Percentiles rank a stretch among this genome's conserved stretches.
phyloP scores from a whole-genome alignment of 2,888 invertebrate genomes.

The Amphiduros pacificus region DNA sequence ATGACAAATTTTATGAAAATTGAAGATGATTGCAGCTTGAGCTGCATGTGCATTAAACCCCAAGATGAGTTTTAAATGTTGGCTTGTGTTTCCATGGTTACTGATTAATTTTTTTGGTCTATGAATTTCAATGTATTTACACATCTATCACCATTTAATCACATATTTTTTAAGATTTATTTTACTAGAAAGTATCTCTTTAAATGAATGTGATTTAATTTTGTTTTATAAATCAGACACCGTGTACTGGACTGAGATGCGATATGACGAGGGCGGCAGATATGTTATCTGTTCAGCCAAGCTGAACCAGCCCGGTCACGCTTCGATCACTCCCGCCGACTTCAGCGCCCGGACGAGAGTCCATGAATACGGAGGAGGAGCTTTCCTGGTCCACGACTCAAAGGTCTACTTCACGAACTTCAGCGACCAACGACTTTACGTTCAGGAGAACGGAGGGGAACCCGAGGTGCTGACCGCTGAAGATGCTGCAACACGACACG shows the following conservation, averaged over 20 bases:
- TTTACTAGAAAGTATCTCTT: too few relatives aligned
- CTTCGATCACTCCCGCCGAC: constrained; percentile 45
- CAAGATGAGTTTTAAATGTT: too few relatives aligned
- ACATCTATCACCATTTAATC: too few relatives aligned
- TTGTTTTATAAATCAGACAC: too few relatives aligned
- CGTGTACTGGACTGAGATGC: constrained; percentile 53
- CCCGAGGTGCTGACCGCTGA: constrained; percentile 42
- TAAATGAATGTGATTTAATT: too few relatives aligned
- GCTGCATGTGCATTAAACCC: too few relatives aligned
- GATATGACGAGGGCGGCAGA: constrained; percentile 49
- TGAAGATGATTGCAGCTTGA: too few relatives aligned
- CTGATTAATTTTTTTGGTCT: too few relatives aligned
- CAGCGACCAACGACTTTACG: constrained; percentile 49
- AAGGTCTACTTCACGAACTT: constrained; percentile 54
- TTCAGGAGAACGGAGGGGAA: constrained; percentile 34
- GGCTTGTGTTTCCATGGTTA: too few relatives aligned
- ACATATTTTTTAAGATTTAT: too few relatives aligned
- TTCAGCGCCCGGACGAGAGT: constrained; percentile 54
- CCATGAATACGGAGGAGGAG: constrained; percentile 62
- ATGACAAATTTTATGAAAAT: too few relatives aligned
- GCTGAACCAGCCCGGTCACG: constrained; percentile 21
- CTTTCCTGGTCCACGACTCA: constrained; percentile 46
- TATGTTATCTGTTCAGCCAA: constrained; percentile 48
- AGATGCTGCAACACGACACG: constrained; percentile 42
- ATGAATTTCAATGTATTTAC: too few relatives aligned